Evolutionary conservation across 2,113 vertebrate genomes (phyloP).

Genomic region (Istiophorus platypterus): DNA sequence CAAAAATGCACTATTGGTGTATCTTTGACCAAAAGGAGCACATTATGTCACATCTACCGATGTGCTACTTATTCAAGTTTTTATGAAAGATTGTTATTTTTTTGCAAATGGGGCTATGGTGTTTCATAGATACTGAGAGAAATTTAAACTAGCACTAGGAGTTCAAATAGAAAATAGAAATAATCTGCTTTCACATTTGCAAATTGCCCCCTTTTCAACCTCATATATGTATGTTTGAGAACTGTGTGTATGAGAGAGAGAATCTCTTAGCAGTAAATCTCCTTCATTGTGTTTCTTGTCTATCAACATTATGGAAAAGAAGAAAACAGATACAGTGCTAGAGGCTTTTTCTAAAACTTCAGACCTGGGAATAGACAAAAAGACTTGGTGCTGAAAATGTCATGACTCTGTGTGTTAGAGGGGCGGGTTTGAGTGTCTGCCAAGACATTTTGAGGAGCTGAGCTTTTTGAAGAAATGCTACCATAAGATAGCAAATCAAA

Average conservation of each 20-base stretch:
- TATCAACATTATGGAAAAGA: not conserved
- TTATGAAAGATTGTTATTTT: not conserved
- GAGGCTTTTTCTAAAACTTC: not conserved
- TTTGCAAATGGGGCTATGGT: not conserved
- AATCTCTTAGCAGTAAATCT: not conserved
- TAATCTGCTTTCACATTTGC: slow-evolving; percentile 28
- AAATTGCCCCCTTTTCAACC: not conserved
- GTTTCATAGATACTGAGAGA: slow-evolving; percentile 7
- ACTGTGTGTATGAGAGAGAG: not conserved
- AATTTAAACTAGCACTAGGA: slow-evolving; percentile 6
- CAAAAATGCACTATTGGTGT: not conserved
- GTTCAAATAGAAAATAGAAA: slow-evolving; percentile 13
- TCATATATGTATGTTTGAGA: not conserved
- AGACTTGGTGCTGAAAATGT: not conserved
- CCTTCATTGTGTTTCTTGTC: not conserved
- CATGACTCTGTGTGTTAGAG: not conserved
- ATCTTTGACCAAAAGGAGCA: not conserved
- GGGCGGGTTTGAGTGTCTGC: not conserved
- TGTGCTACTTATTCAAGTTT: not conserved
- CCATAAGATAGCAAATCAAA: not conserved
- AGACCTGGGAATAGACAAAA: not conserved
- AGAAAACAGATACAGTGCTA: not conserved
- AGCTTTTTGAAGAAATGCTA: not conserved
- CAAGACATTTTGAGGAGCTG: not conserved
- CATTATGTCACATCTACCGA: slow-evolving; percentile 5